Percentiles rank a stretch among this genome's conserved stretches.
These are phyloP conservation scores for Crambe crambe DNA, from an alignment of 37 sponge, comb jelly and placozoan species.

Conservation along the genomic window DNA sequence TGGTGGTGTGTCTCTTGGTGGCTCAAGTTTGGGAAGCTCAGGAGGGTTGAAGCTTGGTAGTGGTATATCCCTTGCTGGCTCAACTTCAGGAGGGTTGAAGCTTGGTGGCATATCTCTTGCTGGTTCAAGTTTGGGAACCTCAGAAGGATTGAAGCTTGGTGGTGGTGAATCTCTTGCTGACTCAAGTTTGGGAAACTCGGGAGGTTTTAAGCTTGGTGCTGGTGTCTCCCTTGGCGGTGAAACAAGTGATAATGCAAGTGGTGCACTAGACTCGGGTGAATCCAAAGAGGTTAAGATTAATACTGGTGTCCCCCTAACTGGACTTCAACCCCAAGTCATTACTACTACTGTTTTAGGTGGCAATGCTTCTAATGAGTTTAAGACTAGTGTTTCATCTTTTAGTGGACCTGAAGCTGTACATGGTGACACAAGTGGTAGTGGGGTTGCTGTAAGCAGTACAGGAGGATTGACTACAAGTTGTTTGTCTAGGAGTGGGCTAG, in stretches of 20 bases:
- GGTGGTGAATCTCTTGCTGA: background rate
- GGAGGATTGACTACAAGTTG: background rate
- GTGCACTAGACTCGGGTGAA: too few relatives aligned
- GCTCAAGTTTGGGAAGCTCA: background rate
- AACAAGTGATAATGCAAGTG: background rate
- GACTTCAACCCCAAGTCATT: too few relatives aligned
- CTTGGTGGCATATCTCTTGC: constrained; percentile 10
- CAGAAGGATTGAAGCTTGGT: constrained; percentile 13
- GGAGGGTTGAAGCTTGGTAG: constrained; percentile 39
- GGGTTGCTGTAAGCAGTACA: background rate
- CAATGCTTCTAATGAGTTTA: background rate
- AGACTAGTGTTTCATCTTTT: background rate
- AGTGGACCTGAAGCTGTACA: background rate
- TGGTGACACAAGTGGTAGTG: background rate
- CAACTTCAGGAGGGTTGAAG: constrained; percentile 21
- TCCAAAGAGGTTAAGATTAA: background rate
- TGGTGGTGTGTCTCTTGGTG: background rate
- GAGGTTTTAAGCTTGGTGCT: constrained; percentile 34
- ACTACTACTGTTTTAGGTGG: too few relatives aligned
- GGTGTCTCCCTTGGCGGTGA: background rate
- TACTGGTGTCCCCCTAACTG: constrained; percentile 11
- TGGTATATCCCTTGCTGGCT: background rate
- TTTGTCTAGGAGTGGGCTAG: background rate
- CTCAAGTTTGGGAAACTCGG: background rate
- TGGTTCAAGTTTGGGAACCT: background rate